Conservation (phyloP, 1,140 invertebrate species). For the Drosophila auraria region DNA sequence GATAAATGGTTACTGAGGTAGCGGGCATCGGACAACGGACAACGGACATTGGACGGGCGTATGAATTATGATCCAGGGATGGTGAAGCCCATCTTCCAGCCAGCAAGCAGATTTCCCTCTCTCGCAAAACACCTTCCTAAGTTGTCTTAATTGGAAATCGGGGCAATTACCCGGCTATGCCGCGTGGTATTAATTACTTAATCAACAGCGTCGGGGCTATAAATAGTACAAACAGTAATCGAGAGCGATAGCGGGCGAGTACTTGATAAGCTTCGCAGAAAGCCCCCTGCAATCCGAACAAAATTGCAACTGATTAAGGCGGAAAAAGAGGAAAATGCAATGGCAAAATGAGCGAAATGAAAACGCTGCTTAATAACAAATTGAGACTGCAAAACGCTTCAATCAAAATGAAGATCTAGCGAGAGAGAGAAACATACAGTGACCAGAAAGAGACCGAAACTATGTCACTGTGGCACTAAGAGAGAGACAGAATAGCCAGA, state of each 20-base stretch:
- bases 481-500: constrained; percentile 1
- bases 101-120: neutral
- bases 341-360: constrained; percentile 33
- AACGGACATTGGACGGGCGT: constrained; percentile 22
- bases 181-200: constrained; percentile 53
- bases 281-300: constrained; percentile 5
- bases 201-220: constrained; percentile 29
- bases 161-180: constrained; percentile 38
- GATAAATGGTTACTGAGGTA: constrained; percentile 51
- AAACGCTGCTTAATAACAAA: constrained; percentile 64
- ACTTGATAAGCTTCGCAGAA: constrained; percentile 37
- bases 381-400: constrained; percentile 46
- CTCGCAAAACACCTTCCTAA: constrained; percentile 1
- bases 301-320: constrained; percentile 61
- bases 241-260: constrained; percentile 3
- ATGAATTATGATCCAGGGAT: constrained; percentile 37
- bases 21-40: constrained; percentile 8
- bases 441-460: constrained; percentile 31
- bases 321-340: constrained; percentile 3
- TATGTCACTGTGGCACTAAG: constrained; percentile 66
- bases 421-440: neutral
- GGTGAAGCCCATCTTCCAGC: constrained; percentile 6
- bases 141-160: constrained; percentile 46
- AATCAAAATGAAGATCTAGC: constrained; percentile 43
- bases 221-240: constrained; percentile 29